Evolutionary conservation across 1,140 invertebrate species (phyloP).

Genomic region (Pomacea maculata): DNA sequence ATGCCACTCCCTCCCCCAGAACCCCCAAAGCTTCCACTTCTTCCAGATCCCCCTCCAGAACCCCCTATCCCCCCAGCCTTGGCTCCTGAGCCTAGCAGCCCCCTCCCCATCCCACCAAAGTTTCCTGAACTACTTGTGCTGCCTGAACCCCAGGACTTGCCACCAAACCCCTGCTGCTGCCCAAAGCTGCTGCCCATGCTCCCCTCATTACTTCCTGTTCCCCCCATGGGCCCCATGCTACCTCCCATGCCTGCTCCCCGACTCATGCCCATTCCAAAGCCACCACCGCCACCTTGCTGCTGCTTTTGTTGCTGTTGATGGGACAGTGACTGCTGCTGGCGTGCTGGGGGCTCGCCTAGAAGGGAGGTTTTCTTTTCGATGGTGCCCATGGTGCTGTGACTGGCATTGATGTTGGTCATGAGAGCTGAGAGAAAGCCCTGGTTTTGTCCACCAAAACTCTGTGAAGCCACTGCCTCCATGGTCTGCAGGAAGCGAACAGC

Average conservation of each 20-base stretch:
- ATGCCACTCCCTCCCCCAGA: background rate
- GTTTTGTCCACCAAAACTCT: slow-evolving; percentile 19
- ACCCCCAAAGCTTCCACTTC: background rate
- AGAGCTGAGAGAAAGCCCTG: slow-evolving; percentile 16
- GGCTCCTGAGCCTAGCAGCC: background rate
- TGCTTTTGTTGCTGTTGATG: background rate
- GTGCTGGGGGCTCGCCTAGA: slow-evolving; percentile 18
- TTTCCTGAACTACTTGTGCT: background rate
- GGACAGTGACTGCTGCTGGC: background rate
- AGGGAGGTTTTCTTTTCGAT: slow-evolving; percentile 22
- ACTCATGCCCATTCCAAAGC: background rate
- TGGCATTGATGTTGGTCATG: slow-evolving; percentile 23
- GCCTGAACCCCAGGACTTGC: background rate
- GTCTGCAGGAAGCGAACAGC: slow-evolving; percentile 20
- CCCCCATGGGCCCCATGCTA: background rate
- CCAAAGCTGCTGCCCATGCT: background rate
- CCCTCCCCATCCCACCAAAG: slow-evolving; percentile 3
- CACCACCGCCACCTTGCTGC: background rate
- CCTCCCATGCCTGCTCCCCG: background rate
- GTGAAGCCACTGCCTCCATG: slow-evolving; percentile 17
- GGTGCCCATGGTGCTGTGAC: background rate
- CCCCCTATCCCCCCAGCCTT: background rate
- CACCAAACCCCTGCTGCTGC: background rate
- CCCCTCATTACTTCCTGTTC: background rate
- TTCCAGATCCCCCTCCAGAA: background rate